These are phyloP conservation scores for Melopsittacus undulatus DNA, from an alignment of 2,797 vertebrate genomes.

Conservation along the genomic window DNA sequence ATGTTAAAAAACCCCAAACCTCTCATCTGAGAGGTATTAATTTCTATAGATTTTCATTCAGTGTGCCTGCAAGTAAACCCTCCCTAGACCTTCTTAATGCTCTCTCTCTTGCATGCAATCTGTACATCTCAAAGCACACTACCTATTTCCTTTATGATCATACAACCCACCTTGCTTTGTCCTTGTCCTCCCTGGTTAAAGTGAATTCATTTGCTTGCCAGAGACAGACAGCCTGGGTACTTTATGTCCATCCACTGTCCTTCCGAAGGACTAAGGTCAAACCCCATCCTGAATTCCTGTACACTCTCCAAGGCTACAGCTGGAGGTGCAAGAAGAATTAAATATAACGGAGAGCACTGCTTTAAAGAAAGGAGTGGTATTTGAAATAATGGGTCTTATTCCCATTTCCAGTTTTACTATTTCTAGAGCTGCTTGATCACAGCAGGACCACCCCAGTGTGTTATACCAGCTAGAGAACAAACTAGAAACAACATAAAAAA, in stretches of 20 bases:
- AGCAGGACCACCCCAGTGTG: background rate
- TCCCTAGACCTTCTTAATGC: background rate
- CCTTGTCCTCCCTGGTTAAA: background rate
- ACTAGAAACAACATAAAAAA: background rate
- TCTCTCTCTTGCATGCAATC: background rate
- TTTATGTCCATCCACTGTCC: background rate
- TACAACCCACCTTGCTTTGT: background rate
- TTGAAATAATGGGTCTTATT: background rate
- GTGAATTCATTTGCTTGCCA: background rate
- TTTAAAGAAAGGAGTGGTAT: background rate
- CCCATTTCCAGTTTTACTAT: background rate
- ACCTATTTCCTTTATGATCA: background rate
- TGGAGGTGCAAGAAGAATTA: background rate
- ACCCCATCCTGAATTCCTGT: accelerated
- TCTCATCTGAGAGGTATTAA: background rate
- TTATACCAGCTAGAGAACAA: background rate
- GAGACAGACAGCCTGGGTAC: no score
- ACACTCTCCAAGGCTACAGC: background rate
- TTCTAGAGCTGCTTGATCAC: background rate
- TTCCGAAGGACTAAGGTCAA: background rate
- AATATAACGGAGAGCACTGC: background rate
- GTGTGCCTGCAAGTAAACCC: background rate
- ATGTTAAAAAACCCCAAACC: no score
- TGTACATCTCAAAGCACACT: background rate
- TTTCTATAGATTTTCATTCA: background rate